phyloP scores from a whole-genome alignment of 2,888 invertebrate genomes.

The Chalcis sispes region DNA sequence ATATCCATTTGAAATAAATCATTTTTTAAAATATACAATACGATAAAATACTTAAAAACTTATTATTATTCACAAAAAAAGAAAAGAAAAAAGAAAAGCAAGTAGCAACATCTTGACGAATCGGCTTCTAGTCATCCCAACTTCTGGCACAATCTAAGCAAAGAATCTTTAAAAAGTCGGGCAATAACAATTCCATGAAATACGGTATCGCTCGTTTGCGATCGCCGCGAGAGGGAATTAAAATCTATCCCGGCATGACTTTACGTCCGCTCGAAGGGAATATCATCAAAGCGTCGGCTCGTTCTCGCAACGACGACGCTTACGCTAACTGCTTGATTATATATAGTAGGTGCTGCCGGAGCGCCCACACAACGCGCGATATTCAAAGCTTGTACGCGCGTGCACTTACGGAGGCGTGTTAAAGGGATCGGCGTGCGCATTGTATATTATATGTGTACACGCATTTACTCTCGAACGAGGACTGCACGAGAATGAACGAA shows the following conservation, averaged over 20 bases:
- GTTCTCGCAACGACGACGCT: not conserved
- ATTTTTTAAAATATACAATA: too few relatives aligned
- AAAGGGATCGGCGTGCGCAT: slow-evolving; percentile 37
- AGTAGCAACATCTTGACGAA: too few relatives aligned
- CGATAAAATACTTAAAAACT: too few relatives aligned
- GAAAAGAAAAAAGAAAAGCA: too few relatives aligned
- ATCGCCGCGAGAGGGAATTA: not conserved
- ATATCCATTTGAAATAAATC: too few relatives aligned
- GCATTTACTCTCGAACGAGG: not conserved
- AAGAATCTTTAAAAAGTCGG: too few relatives aligned
- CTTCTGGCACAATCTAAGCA: too few relatives aligned
- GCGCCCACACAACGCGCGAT: slow-evolving; percentile 40
- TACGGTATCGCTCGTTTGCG: not conserved
- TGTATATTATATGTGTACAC: not conserved
- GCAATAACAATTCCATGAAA: slow-evolving; percentile 5
- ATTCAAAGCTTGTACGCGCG: slow-evolving; percentile 5
- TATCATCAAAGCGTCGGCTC: not conserved
- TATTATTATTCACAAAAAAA: too few relatives aligned
- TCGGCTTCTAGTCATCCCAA: too few relatives aligned
- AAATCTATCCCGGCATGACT: too few relatives aligned
- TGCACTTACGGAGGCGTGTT: slow-evolving; percentile 24
- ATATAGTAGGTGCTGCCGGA: not conserved
- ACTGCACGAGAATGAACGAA: not conserved
- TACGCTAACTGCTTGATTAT: slow-evolving; percentile 30
- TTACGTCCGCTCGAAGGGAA: not conserved